These are phyloP conservation scores for Temnothorax curvispinosus DNA, from an alignment of 1,140 invertebrate species.

Conservation along the genomic window DNA sequence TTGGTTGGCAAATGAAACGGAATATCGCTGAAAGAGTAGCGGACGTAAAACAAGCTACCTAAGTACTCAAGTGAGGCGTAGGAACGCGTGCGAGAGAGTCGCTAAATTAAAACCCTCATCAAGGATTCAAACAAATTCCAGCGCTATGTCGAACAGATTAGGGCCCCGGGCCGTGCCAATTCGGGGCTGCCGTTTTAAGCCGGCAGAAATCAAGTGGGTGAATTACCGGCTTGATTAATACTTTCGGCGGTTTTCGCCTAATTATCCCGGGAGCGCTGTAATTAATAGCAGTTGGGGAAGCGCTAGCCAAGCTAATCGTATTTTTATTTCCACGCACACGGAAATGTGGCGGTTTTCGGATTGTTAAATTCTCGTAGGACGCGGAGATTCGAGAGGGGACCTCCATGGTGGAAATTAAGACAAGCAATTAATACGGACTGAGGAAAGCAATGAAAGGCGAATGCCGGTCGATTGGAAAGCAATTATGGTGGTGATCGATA, in stretches of 20 bases:
- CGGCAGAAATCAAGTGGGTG: constrained; percentile 53
- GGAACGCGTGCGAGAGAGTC: constrained; percentile 66
- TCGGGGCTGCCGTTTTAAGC: constrained; percentile 70
- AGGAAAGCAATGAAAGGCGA: constrained; percentile 32
- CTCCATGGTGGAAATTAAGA: background rate
- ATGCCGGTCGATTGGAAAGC: constrained; percentile 35
- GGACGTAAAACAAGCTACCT: constrained; percentile 11
- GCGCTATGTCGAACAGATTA: constrained; percentile 60
- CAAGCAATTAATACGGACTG: constrained; percentile 49
- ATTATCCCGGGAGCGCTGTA: constrained; percentile 69
- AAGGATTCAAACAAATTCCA: constrained; percentile 77
- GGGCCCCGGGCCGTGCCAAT: constrained; percentile 45
- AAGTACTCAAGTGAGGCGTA: constrained; percentile 36
- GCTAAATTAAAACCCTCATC: constrained; percentile 75
- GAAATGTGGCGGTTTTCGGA: constrained; percentile 12
- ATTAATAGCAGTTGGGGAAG: constrained; percentile 58
- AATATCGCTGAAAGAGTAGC: background rate
- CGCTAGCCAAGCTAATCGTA: constrained; percentile 29
- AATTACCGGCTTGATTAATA: constrained; percentile 64
- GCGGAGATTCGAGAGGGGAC: background rate
- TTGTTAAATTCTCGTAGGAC: constrained; percentile 43
- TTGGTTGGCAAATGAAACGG: background rate
- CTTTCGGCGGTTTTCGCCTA: constrained; percentile 73
- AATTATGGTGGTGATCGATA: constrained; percentile 53
- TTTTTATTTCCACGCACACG: constrained; percentile 23